Evolutionary conservation across 2,888 invertebrate genomes (phyloP).

Genomic region (Polyploca ridens): DNA sequence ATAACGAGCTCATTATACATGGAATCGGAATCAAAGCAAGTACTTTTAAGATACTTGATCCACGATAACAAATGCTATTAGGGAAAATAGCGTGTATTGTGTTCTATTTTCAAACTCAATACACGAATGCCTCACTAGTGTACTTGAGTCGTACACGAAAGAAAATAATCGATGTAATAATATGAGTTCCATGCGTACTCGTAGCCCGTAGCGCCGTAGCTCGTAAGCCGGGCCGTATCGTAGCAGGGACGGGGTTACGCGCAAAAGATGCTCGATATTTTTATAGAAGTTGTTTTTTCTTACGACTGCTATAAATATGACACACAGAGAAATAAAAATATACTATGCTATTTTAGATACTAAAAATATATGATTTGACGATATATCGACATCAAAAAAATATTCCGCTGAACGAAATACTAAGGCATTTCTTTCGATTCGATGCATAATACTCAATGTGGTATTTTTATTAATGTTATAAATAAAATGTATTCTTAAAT

Average conservation of each 20-base stretch:
- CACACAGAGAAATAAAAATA: not conserved
- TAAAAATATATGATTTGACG: not conserved
- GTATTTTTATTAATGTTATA: not conserved
- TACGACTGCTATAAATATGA: constrained; percentile 1
- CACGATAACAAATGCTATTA: not conserved
- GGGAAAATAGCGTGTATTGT: constrained; percentile 22
- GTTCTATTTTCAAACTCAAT: constrained; percentile 37
- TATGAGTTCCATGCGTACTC: constrained; percentile 28
- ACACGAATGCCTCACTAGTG: constrained; percentile 30
- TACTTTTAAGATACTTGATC: not conserved
- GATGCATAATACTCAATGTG: not conserved
- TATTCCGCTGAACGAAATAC: not conserved
- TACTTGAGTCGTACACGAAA: constrained; percentile 27
- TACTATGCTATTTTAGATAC: not conserved
- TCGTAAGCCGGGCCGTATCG: not conserved
- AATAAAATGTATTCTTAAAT: not conserved
- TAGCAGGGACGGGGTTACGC: constrained; percentile 6
- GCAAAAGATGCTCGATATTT: constrained; percentile 1
- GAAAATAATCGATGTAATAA: constrained; percentile 43
- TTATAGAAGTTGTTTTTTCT: not conserved
- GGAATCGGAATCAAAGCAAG: not conserved
- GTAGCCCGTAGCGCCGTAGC: constrained; percentile 18
- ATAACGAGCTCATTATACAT: too few relatives aligned
- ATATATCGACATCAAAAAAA: not conserved
- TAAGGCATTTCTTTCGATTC: not conserved